Conservation (phyloP, 2,113 vertebrate genomes). For the Proteles cristata region DNA sequence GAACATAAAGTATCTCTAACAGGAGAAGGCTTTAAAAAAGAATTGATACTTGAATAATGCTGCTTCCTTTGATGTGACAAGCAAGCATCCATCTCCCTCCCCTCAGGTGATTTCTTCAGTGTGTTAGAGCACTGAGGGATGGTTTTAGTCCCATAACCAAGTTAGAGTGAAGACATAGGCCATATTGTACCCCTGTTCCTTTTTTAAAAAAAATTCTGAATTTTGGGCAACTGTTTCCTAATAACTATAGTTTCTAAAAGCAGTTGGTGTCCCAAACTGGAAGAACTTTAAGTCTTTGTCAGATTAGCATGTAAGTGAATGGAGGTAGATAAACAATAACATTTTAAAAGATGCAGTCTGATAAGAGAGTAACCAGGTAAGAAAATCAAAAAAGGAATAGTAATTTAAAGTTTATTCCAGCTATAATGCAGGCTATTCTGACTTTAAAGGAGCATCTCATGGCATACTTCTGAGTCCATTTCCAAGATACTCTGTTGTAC, state of each 20-base stretch:
- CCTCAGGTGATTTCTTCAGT: not conserved
- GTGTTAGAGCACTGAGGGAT: not conserved
- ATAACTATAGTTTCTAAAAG: constrained; percentile 93
- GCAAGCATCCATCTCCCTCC: not conserved
- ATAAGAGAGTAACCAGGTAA: constrained; percentile 91
- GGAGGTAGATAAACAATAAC: constrained; percentile 89
- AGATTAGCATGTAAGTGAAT: constrained; percentile 93
- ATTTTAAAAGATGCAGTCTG: constrained; percentile 91
- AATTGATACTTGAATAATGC: not conserved
- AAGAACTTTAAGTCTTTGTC: constrained; percentile 86
- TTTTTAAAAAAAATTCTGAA: not conserved
- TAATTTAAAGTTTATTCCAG: constrained; percentile 96
- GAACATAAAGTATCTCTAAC: not conserved
- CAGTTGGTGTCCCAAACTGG: constrained; percentile 92
- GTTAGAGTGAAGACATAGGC: not conserved
- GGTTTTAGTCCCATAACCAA: not conserved
- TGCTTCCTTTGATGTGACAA: not conserved
- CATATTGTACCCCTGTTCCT: not conserved
- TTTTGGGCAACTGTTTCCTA: constrained; percentile 90
- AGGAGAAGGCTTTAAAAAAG: not conserved
- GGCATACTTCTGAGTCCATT: constrained; percentile 99
- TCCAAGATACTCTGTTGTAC: constrained; percentile 99
- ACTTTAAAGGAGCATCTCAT: constrained; percentile 95
- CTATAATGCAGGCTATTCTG: constrained; percentile 93
- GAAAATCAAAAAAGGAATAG: constrained; percentile 92